phyloP scores from a whole-genome alignment of 2,888 invertebrate genomes.

The Opisthograptis luteolata region DNA sequence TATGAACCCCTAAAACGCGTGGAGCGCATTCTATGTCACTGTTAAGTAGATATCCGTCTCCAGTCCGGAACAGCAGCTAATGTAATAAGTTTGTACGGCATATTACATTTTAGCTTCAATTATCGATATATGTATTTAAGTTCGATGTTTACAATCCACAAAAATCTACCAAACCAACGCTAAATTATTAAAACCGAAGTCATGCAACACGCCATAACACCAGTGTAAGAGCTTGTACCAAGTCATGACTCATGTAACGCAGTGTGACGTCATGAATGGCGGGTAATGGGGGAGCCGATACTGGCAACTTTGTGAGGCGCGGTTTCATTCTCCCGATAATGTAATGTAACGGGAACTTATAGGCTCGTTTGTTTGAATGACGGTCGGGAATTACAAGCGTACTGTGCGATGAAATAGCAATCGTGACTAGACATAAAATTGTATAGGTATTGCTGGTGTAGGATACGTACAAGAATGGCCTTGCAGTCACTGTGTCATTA shows the following conservation, averaged over 20 bases:
- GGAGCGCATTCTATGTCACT: no score
- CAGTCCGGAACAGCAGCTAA: no score
- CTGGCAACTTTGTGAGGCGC: background rate
- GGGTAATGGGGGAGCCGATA: background rate
- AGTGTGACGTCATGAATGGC: background rate
- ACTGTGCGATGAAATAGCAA: background rate
- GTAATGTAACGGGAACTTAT: conserved; percentile 28
- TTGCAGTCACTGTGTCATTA: no score
- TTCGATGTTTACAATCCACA: no score
- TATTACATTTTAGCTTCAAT: no score
- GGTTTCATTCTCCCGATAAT: conserved; percentile 28
- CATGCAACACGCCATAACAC: conserved; percentile 10
- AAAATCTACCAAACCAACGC: background rate
- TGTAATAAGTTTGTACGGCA: no score
- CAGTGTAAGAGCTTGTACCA: conserved; percentile 6
- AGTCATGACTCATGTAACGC: background rate
- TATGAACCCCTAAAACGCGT: no score
- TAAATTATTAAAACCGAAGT: background rate
- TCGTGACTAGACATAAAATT: background rate
- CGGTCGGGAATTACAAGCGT: conserved; percentile 19
- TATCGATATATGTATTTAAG: no score
- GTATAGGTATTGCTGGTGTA: no score
- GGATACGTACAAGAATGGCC: no score
- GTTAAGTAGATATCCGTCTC: no score
- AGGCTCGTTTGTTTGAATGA: conserved; percentile 27